phyloP scores from a whole-genome alignment of 2,888 invertebrate genomes.

The Epinotia brunnichana region DNA sequence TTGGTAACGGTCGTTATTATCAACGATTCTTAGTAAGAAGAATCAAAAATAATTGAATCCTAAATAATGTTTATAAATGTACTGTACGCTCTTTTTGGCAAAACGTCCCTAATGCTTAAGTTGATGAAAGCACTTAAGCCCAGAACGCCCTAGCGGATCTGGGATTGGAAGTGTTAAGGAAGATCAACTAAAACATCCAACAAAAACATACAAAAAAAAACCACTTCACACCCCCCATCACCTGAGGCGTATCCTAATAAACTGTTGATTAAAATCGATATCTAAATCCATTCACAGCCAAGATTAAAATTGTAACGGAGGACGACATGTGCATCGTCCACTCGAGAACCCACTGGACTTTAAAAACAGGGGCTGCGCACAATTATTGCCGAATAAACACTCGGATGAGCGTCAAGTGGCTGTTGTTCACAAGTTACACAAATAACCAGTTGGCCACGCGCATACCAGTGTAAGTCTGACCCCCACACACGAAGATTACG shows the following conservation, averaged over 20 bases:
- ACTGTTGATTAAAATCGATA: slow-evolving; percentile 35
- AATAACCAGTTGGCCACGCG: not conserved
- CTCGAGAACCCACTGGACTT: slow-evolving; percentile 68
- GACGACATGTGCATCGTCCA: slow-evolving; percentile 64
- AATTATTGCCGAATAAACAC: slow-evolving; percentile 76
- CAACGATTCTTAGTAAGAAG: too few species aligned
- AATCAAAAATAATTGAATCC: too few species aligned
- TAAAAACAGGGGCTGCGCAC: slow-evolving; percentile 70
- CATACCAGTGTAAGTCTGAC: not conserved
- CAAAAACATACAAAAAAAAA: not conserved
- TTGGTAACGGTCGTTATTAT: too few species aligned
- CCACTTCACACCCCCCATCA: not conserved
- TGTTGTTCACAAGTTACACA: not conserved
- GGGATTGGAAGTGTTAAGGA: too few species aligned
- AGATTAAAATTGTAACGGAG: slow-evolving; percentile 59
- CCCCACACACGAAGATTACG: too few species aligned
- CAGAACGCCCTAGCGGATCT: too few species aligned
- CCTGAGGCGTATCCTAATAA: slow-evolving; percentile 21
- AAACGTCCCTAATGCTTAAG: too few species aligned
- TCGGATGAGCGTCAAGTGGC: slow-evolving; percentile 55
- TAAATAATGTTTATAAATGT: too few species aligned
- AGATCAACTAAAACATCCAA: not conserved
- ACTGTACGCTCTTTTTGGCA: too few species aligned
- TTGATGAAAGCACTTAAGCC: too few species aligned
- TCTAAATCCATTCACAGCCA: slow-evolving; percentile 33